phyloP scores from a whole-genome alignment of 2,113 vertebrate genomes.

The Lepus timidus region DNA sequence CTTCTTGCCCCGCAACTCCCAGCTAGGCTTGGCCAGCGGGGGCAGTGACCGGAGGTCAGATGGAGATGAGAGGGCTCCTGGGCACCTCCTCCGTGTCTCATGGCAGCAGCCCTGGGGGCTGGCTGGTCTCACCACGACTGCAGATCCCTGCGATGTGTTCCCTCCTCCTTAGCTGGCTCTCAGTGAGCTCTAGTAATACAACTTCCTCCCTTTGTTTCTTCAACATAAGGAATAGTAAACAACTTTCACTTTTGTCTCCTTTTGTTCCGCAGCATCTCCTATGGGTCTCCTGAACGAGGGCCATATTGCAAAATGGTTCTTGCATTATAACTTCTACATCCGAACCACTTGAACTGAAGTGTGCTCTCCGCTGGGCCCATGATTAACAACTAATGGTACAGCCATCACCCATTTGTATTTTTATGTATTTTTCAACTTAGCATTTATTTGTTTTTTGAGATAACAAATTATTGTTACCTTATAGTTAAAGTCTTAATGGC shows the following conservation, averaged over 20 bases:
- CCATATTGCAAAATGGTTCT: neutral
- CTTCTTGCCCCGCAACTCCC: neutral
- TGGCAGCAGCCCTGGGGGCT: neutral
- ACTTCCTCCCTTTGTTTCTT: neutral
- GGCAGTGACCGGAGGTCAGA: neutral
- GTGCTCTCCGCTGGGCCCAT: neutral
- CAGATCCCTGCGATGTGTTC: neutral
- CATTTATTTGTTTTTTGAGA: too few species aligned
- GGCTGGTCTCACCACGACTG: neutral
- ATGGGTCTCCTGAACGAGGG: neutral
- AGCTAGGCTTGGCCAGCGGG: neutral
- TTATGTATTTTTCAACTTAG: neutral
- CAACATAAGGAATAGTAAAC: neutral
- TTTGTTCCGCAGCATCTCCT: neutral
- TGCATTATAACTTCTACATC: slow-evolving; percentile 3
- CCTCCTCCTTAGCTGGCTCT: neutral
- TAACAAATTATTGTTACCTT: too few species aligned
- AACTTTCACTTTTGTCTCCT: neutral
- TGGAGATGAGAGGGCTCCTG: neutral
- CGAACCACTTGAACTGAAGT: neutral
- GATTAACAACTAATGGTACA: neutral
- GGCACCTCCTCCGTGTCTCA: neutral
- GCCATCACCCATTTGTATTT: neutral
- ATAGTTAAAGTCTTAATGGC: too few species aligned
- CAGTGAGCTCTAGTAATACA: neutral